A percentile compares a stretch with the other conserved stretches of the same genome.
Evolutionary conservation across 2,113 vertebrate genomes (phyloP).

Genomic region (Kryptolebias marmoratus): DNA sequence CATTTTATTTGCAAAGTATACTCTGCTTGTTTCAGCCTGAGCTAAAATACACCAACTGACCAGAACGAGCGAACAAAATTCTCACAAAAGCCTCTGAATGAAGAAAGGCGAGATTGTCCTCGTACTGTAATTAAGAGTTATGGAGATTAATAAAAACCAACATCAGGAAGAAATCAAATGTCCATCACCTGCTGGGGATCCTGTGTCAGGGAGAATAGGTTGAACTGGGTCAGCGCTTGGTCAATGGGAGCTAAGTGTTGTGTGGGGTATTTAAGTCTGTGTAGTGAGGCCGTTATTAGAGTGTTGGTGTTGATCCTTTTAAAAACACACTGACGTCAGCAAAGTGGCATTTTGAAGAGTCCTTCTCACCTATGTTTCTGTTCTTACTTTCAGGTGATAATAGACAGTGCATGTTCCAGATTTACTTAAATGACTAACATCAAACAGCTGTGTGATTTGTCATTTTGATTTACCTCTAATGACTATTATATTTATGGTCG

Average conservation of each 20-base stretch:
- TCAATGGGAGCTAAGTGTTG: constrained; percentile 38
- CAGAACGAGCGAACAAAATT: constrained; percentile 20
- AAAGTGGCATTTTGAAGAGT: constrained; percentile 39
- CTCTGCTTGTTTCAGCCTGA: constrained; percentile 3
- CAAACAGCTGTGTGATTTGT: constrained; percentile 8
- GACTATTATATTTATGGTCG: background rate
- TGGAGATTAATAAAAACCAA: constrained; percentile 24
- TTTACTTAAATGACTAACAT: constrained; percentile 21
- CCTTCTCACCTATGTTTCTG: constrained; percentile 52
- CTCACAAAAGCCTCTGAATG: constrained; percentile 5
- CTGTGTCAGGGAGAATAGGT: constrained; percentile 24
- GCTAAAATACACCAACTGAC: constrained; percentile 16
- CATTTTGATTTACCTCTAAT: background rate
- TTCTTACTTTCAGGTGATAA: constrained; percentile 48
- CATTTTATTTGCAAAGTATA: constrained; percentile 49
- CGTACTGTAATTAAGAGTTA: constrained; percentile 3
- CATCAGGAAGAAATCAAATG: constrained; percentile 27
- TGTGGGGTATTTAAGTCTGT: constrained; percentile 30
- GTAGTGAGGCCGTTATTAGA: constrained; percentile 55
- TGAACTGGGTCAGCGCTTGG: constrained; percentile 41
- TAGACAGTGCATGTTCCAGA: constrained; percentile 36
- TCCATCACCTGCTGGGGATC: constrained; percentile 22
- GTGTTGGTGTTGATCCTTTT: constrained; percentile 56
- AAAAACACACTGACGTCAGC: constrained; percentile 36
- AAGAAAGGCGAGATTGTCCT: constrained; percentile 4